phyloP scores from a whole-genome alignment of 2,888 invertebrate species.

The Sinopyrophorus schimmeli region DNA sequence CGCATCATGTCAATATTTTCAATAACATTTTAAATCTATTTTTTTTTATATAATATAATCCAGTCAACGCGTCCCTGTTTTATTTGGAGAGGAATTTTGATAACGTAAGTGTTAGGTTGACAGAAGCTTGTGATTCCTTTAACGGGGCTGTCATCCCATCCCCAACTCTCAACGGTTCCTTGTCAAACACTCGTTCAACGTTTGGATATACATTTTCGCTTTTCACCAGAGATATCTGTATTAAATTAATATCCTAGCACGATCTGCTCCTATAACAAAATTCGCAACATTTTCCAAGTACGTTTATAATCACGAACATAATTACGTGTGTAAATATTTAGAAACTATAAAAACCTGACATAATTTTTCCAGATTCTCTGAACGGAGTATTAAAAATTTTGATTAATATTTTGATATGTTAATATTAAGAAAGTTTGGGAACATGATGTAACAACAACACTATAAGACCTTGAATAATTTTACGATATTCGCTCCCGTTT shows the following conservation, averaged over 20 bases:
- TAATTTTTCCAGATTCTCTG: too few relatives aligned
- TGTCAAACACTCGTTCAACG: slow-evolving; percentile 21
- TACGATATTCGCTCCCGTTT: slow-evolving; percentile 25
- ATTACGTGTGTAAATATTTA: too few relatives aligned
- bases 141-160: slow-evolving; percentile 14
- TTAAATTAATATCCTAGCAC: slow-evolving; percentile 25
- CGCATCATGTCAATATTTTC: slow-evolving; percentile 17
- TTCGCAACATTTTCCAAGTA: too few relatives aligned
- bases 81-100: slow-evolving; percentile 22
- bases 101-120: slow-evolving; percentile 23
- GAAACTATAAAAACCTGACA: too few relatives aligned
- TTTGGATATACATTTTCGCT: slow-evolving; percentile 18
- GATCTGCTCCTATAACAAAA: too few relatives aligned
- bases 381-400: too few relatives aligned
- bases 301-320: too few relatives aligned
- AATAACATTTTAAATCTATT: slow-evolving; percentile 15
- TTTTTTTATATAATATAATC: slow-evolving; percentile 16
- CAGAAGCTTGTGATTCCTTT: slow-evolving; percentile 24
- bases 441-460: too few relatives aligned
- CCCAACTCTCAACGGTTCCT: slow-evolving; percentile 13
- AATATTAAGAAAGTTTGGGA: too few relatives aligned
- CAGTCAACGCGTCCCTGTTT: slow-evolving; percentile 15
- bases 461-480: slow-evolving; percentile 26
- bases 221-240: slow-evolving; percentile 20
- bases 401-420: too few relatives aligned